phyloP scores from a whole-genome alignment of 2,113 vertebrate species.

The Morphnarchus princeps region DNA sequence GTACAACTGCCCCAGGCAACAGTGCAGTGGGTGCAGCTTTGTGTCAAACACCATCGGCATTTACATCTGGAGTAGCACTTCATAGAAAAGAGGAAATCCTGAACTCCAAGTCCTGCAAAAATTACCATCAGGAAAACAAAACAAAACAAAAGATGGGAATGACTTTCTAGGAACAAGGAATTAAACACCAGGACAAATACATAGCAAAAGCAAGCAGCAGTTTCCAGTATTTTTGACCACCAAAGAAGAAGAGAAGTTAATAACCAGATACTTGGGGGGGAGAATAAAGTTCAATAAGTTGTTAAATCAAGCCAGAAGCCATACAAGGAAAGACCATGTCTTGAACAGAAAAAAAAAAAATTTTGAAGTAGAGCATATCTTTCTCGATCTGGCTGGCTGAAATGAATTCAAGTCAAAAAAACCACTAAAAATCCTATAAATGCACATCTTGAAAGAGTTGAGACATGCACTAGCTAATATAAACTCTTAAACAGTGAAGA shows the following conservation, averaged over 20 bases:
- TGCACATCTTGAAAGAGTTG: neutral
- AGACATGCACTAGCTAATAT: neutral
- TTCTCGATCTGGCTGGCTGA: neutral
- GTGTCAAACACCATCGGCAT: neutral
- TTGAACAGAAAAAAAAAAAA: neutral
- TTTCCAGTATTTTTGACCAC: neutral
- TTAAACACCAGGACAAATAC: neutral
- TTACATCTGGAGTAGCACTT: neutral
- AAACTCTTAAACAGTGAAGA: neutral
- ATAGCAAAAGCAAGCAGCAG: neutral
- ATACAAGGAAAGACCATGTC: neutral
- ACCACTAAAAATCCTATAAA: neutral
- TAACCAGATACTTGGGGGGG: neutral
- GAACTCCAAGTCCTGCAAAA: neutral
- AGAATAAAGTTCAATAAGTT: neutral
- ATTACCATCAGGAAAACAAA: neutral
- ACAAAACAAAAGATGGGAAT: neutral
- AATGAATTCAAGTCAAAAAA: neutral
- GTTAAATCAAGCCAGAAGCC: neutral
- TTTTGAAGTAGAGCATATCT: neutral
- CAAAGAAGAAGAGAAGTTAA: neutral
- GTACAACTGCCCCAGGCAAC: neutral
- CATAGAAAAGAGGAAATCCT: too few species aligned
- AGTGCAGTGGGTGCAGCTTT: neutral
- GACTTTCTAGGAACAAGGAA: neutral